A percentile compares a stretch with the other conserved stretches of the same genome.
phyloP scores from a whole-genome alignment of 2,797 vertebrate genomes.

The Mus caroli region DNA sequence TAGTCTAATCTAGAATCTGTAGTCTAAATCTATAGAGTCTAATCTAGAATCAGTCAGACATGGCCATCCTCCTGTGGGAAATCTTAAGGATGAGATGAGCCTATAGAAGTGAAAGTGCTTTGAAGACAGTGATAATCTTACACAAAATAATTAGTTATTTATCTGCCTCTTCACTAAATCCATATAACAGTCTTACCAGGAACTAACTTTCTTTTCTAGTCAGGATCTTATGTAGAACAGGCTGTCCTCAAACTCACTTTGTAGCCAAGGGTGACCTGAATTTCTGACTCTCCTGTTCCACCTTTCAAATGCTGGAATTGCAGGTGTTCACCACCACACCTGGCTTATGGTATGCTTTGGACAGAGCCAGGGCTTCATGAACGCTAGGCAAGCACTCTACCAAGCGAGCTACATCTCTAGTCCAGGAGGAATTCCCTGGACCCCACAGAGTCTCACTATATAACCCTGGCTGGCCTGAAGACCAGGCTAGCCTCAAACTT shows the following conservation, averaged over 20 bases:
- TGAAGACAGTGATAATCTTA: slow-evolving; percentile 32
- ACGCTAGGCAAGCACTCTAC: not conserved
- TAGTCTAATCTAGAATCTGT: not conserved
- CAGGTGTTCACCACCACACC: not conserved
- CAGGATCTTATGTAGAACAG: not conserved
- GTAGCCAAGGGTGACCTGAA: not conserved
- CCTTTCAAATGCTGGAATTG: not conserved
- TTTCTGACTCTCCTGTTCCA: not conserved
- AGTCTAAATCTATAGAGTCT: slow-evolving; percentile 9
- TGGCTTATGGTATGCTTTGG: not conserved
- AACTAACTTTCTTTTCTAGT: not conserved
- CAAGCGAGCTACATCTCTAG: not conserved
- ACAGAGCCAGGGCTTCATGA: not conserved
- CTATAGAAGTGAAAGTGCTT: slow-evolving; percentile 20
- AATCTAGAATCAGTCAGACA: not conserved
- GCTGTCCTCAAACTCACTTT: not conserved
- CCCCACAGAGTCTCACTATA: not conserved
- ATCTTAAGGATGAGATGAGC: slow-evolving; percentile 18
- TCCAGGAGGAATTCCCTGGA: not conserved
- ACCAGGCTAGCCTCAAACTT: not conserved
- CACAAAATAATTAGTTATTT: slow-evolving; percentile 2
- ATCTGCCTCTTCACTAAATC: slow-evolving; percentile 34
- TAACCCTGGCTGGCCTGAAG: not conserved
- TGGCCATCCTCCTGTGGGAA: not conserved
- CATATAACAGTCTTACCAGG: not conserved